These are phyloP conservation scores for Vicugna pacos DNA, from an alignment of 2,113 vertebrate species.

Conservation along the genomic window DNA sequence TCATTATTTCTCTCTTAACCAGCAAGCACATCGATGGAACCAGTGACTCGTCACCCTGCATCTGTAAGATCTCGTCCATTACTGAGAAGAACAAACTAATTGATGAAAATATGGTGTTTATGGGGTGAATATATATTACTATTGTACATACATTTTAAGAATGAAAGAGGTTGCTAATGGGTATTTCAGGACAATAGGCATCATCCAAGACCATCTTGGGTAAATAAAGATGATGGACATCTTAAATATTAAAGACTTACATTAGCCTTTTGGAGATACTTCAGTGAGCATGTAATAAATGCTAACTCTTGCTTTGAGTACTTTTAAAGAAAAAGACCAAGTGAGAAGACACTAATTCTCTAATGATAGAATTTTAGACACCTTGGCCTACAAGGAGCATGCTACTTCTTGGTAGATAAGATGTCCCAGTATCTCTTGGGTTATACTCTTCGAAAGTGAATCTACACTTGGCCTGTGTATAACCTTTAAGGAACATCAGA, in stretches of 20 bases:
- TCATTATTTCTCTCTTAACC: neutral
- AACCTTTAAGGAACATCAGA: neutral
- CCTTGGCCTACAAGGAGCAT: neutral
- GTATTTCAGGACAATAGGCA: constrained; percentile 17
- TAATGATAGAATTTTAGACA: neutral
- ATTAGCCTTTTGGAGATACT: neutral
- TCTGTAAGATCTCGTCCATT: neutral
- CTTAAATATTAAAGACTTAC: neutral
- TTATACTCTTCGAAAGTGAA: constrained; percentile 20
- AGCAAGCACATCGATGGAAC: neutral
- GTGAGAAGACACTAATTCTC: neutral
- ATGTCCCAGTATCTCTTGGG: constrained; percentile 21
- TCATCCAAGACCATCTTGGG: neutral
- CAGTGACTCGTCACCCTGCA: neutral
- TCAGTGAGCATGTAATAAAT: neutral
- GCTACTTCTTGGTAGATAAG: neutral
- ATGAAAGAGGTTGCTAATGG: neutral
- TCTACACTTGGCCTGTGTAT: neutral
- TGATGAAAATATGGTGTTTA: neutral
- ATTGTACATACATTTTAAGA: constrained; percentile 24
- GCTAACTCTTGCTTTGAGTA: neutral
- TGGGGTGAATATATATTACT: neutral
- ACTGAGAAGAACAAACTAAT: neutral
- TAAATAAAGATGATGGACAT: neutral
- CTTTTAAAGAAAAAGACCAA: constrained; percentile 30